phyloP scores from a whole-genome alignment of 1,140 invertebrate genomes.

The Aphelinus atriplicis region DNA sequence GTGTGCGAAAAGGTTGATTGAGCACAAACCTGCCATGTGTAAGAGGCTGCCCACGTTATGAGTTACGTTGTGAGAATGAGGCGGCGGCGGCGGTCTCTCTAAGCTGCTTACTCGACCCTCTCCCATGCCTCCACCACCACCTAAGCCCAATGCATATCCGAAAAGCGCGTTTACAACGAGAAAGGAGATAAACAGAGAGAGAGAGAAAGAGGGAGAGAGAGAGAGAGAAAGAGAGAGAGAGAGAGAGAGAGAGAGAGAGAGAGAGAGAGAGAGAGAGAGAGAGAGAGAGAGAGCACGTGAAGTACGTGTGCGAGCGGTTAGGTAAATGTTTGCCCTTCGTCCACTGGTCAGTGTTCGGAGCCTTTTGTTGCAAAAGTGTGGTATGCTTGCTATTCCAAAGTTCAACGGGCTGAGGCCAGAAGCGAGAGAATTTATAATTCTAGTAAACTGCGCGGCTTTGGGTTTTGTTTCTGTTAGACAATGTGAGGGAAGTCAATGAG shows the following conservation, averaged over 20 bases:
- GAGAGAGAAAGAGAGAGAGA: neutral
- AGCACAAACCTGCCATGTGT: constrained; percentile 80
- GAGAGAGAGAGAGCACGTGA: too few relatives aligned
- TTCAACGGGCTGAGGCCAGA: too few relatives aligned
- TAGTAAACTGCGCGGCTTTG: too few relatives aligned
- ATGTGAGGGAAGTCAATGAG: too few relatives aligned
- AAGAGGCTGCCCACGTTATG: constrained; percentile 83
- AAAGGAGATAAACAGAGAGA: neutral
- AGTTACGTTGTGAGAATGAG: constrained; percentile 71
- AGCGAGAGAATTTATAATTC: too few relatives aligned
- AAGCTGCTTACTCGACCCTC: constrained; percentile 69
- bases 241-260: neutral
- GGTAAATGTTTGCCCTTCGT: constrained; percentile 5
- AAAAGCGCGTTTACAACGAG: constrained; percentile 33
- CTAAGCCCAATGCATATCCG: constrained; percentile 35
- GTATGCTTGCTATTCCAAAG: too few relatives aligned
- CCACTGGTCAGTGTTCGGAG: neutral
- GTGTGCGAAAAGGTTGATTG: neutral
- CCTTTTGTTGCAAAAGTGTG: neutral
- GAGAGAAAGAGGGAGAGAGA: neutral
- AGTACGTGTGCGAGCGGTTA: neutral
- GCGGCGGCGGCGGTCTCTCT: constrained; percentile 74
- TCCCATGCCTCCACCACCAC: constrained; percentile 64
- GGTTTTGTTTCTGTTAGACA: too few relatives aligned
- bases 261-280: constrained; percentile 11